These are phyloP conservation scores for Centrocercus urophasianus DNA, from an alignment of 2,113 vertebrate species.

Conservation along the genomic window DNA sequence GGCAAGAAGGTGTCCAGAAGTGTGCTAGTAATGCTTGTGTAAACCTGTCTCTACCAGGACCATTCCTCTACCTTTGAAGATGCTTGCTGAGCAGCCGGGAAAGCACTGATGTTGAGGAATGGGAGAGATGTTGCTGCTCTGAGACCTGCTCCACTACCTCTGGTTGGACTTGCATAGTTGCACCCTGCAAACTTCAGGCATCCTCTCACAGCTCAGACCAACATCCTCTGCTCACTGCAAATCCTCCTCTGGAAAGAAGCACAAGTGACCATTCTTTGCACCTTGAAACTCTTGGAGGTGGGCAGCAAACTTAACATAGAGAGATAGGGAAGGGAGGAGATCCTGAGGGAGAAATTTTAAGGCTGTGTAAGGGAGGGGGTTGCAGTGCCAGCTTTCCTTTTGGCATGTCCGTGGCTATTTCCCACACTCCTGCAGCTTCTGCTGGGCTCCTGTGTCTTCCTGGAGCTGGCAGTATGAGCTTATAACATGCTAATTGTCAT, in stretches of 20 bases:
- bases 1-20: accelerated
- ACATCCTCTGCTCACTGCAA: accelerated
- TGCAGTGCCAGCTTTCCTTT: neutral
- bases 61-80: neutral
- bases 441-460: neutral
- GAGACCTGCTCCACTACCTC: neutral
- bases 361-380: neutral
- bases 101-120: neutral
- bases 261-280: accelerated
- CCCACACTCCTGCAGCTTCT: neutral
- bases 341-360: neutral
- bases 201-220: neutral
- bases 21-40: accelerated
- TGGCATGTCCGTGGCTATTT: neutral
- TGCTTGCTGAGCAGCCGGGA: neutral
- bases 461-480: neutral
- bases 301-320: neutral
- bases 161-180: neutral
- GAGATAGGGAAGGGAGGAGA: neutral
- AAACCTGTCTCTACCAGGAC: neutral
- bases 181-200: neutral
- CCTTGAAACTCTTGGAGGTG: neutral
- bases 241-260: neutral
- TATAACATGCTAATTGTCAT: neutral
- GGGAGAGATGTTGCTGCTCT: neutral